Base-by-base conservation (phyloP, 2,888 invertebrate species). In the Trilocha varians region DNA sequence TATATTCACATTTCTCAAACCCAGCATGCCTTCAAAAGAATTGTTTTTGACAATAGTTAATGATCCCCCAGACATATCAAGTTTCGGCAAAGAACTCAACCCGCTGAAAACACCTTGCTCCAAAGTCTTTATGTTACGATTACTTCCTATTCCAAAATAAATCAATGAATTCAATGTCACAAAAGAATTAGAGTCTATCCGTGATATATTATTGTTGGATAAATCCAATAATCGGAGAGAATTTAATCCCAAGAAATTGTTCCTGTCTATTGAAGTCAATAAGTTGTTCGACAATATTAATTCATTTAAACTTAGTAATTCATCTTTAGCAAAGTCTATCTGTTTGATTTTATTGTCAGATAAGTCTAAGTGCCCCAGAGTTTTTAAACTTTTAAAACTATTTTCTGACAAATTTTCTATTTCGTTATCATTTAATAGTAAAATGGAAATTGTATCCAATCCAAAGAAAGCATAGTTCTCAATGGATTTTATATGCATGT, bases 401-500 rank as follows among this genome's bases (percentile, higher is more conserved):
- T 63, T 52, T 17, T 49, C 46, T 2, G 63, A 57, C 37, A 80
- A 33, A 9, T 40, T 48, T 18, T 48, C 36, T 17, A 80, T 62
- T 13, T 50, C 50, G 40, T 80, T 82, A 48, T 70, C 65, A 43
- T 67, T 70, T 5, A 80, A 53, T 18, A 59, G 46, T 16, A 80
- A 56, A 2, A 43, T 48, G 8, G 48, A 42, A 5, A 79, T 40
- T 11, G 48, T 53, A 5, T 45, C 44, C 3, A 78, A 47, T 3
- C 74, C 70, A 17, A 54, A 45, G 46, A 80, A 79, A 6, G 76
- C 66, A 43, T 57, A 70, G 46, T 79, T 67, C 45, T 66, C 65
- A 34, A 82, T 46, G 32, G 54, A 47, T 11, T 55, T 54, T 3
- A 80, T 32, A 25, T 49, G 41, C 50, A 79, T 78, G 37, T 57